Base-by-base conservation (phyloP, 37 sponge, comb jelly and placozoan species). In the Halichondria panicea region DNA sequence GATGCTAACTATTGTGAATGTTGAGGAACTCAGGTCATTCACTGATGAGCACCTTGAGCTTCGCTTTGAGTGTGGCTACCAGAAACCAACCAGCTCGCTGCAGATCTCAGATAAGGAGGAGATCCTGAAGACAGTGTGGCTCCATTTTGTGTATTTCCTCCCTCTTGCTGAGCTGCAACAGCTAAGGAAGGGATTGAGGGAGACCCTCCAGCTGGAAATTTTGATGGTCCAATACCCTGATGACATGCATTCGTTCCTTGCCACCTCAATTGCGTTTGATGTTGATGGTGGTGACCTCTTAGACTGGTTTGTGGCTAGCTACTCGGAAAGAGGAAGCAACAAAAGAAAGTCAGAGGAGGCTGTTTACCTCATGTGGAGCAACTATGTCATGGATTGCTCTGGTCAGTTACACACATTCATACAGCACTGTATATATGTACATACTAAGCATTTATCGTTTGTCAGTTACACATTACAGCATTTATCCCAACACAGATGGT, bases 161-260 rank as follows among this genome's bases (percentile, higher is more conserved):
- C 76, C 76, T 43, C 76, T 61, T 33, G 76, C 76, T 28, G 77
- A 62, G 30, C 53, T 76, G 8, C 52, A 42, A 28, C 77, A 76
- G 25, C 53, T 76, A 13, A 40, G 38, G 38, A 76, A 64, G 43
- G 77, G 77, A 13, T 8, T 76, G 15, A 64, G 64, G 11, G 77
- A 74, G 59, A 76, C 77, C 39, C 66, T 76, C 34, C 65, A 76
- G n/a, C 6, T 76, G 2, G 77, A 64, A 36, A 1, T 35, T 1
- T 53, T 76, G 1, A 22, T 76, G 2, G 15, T 19, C 33, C 36
- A 15, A 1, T 31, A 76, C 44, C 65, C 77, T 19, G 38, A 76
- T 4, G 36, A 11, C 1, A 36, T 76, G 19, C 24, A n/a, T 12
- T 30, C 53, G n/a, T 37, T 76, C 7, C 65, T 76, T 12, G 50